Base-by-base conservation (phyloP, 2,888 invertebrate genomes). In the Drosophila birchii region DNA sequence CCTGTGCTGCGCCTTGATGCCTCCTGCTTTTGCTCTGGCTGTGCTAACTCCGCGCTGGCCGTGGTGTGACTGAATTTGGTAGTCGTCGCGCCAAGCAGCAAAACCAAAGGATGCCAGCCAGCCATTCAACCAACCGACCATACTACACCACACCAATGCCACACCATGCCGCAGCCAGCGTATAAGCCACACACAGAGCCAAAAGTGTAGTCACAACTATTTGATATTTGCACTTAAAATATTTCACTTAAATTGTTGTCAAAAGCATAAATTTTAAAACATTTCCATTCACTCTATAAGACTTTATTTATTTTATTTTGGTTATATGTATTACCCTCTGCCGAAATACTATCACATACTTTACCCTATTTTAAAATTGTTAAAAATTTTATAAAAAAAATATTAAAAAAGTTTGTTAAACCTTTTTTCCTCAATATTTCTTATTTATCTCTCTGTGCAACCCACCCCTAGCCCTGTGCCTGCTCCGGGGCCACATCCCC, bases 61-160 rank as follows among this genome's bases (percentile, higher is more conserved):
- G 81, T 84, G 76, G 75, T 86, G 72, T 76, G 73, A 84, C 83
- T 84, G 81, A 77, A 68, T 71, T 71, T 36, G 14, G 45, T 34
- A 47, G 45, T 53, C 62, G 29, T 57, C 41, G 34, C 34, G 43
- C 44, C 34, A 39, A 49, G 34, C 54, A 49, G 41, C 59, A 23
- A 12, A 49, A 11, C 57, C 54, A 70, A 67, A 70, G 69, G 69
- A 70, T 60, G 71, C 69, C 69, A 72, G 20, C 39, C 32, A n/a
- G 26, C 39, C 41, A n/a, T n/a, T n/a, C n/a, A 43, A 36, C 29
- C 41, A 29, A 29, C 29, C 29, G 29, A 29, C 29, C 29, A 29
- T 29, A 29, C 29, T 29, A 29, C 29, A 29, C 29, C 29, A 29
- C 29, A 29, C 29, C 11, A 20, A 6, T n/a, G 29, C 29, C 47